Evolutionary conservation across 2,797 vertebrate species (phyloP), one percentile per base, ranked within the genome.

Genomic region (Falco novaeseelandiae): DNA sequence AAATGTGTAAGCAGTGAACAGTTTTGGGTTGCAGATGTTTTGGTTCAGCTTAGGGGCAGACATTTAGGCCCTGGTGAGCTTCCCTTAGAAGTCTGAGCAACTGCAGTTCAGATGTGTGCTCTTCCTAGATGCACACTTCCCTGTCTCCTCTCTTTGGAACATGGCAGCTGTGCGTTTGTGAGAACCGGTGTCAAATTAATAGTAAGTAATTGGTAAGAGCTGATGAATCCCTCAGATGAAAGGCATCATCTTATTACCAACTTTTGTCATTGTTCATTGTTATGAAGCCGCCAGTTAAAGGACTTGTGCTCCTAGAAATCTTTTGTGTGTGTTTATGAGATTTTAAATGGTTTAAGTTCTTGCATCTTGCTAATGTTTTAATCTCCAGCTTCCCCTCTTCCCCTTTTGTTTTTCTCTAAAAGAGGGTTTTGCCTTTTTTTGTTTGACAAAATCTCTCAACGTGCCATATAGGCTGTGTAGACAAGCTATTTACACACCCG

Each of bases 1-100:
- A 83, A 76, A 80, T 80, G 79, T 95, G 67, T 94, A 85, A 93
- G 84, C 57, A 94, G 62, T 0, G 8, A 89, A 63, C 5, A 61
- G 40, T 30, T 96, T 96, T 89, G 76, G 82, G 54, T 78, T 91
- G 94, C 72, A 83, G 84, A 91, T 94, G 57, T 81, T 80, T 89
- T 6, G 1, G 52, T 91, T 96, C 93, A 94, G 80, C 46, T 93
- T 72, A 72, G 27, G 74, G 80, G 71, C 86, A 96, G 87, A 70
- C 19, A 34, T 71, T 87, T 65, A 85, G 36, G 42, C 10, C 62
- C 57, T 54, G 21, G 27, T 89, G 69, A 85, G 81, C 10, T 87
- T 83, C 89, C n/a, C 82, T 88, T 91, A 77, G 58, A 87, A 77
- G 73, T 38, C 65, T 72, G 65, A 89, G 25, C 29, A 83, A 59